Conservation (phyloP, 2,797 vertebrate species). For the Acrossocheilus fasciatus region DNA sequence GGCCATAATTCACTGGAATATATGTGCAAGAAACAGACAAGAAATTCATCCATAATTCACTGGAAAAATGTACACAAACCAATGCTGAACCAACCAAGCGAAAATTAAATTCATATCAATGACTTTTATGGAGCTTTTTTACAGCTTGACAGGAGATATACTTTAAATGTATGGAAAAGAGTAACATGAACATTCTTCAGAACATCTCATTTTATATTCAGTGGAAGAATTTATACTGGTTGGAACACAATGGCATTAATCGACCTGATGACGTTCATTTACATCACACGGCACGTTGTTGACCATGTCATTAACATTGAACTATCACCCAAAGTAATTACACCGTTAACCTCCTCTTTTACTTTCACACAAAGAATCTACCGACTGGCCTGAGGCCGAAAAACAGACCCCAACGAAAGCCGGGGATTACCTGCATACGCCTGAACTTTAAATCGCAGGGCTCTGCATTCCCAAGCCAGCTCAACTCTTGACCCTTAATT, state of each 20-base stretch:
- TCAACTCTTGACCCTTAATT: slow-evolving; percentile 53
- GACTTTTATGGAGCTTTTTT: background rate
- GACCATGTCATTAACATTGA: background rate
- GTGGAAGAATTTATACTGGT: background rate
- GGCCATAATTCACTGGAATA: background rate
- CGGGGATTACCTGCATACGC: slow-evolving; percentile 39
- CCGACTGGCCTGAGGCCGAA: background rate
- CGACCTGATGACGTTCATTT: background rate
- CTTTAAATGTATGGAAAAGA: background rate
- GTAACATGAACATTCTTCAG: background rate
- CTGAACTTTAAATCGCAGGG: slow-evolving; percentile 46
- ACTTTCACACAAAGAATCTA: background rate
- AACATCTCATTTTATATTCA: background rate
- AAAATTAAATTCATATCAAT: background rate
- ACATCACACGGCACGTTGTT: background rate
- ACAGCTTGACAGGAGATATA: background rate
- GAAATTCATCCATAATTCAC: background rate
- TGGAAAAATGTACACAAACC: background rate
- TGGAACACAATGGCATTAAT: background rate
- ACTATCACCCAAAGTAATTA: background rate
- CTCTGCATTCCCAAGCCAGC: slow-evolving; percentile 33
- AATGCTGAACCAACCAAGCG: background rate
- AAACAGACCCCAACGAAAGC: slow-evolving; percentile 23
- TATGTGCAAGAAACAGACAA: background rate
- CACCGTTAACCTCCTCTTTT: background rate